Evolutionary conservation across 2,113 vertebrate species (phyloP), one percentile per base, ranked within the genome.

Genomic region (Sigmodon hispidus): DNA sequence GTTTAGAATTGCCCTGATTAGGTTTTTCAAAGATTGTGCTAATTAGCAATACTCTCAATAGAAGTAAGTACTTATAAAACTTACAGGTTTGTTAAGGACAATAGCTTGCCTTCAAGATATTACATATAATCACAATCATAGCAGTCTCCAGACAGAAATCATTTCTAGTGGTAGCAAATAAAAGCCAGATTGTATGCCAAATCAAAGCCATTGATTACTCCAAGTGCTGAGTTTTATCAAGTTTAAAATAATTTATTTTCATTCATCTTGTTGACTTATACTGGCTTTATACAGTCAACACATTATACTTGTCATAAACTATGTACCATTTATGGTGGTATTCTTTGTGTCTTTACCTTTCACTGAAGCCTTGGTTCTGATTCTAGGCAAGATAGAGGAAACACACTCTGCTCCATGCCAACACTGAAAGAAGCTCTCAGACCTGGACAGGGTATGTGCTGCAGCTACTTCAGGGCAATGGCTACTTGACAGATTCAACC

Each of bases 121-220:
- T 52, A 40, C 36, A 52, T 5, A 40, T 73, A 87, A 87, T 7
- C 67, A n/a, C 3, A 48, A 91, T 65, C 87, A 59, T 57, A 85
- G 91, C 67, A 76, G 29, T 48, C 11, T 21, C 19, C 75, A 93
- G 61, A 90, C 4, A 84, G 43, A 89, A 96, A 52, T n/a, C 88
- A 80, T 91, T 87, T 96, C 83, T 65, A 65, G 40, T 24, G 70
- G 43, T 75, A 94, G 52, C 19, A 36, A 89, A 86, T 80, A 96
- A 91, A 90, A 87, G 36, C 70, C 90, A 96, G 79, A 87, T 94
- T 92, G 84, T 43, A 40, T 61, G 19, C 19, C 16, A 55, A 97
- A 77, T 81, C 61, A 76, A 95, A 61, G 45, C 75, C 91, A 94
- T 63, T 87, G 85, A 81, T 95, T 95, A 96, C 24, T 59, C 50